Evolutionary conservation across 2,888 invertebrate species (phyloP).

Genomic region (Caenorhabditis sinica): DNA sequence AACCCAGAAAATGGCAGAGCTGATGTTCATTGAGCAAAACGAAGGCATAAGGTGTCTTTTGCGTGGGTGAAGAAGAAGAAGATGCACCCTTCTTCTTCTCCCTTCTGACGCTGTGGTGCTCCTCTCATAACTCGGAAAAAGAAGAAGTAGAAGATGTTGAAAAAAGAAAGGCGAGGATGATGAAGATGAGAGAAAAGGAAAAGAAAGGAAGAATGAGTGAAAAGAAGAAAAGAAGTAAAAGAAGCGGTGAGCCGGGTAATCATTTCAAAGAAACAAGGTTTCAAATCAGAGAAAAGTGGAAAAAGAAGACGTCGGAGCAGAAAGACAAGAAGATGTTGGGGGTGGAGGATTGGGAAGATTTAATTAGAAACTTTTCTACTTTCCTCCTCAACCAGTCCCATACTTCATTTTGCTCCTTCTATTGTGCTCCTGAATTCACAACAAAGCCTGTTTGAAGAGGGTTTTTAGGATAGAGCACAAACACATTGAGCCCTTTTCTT

Average conservation of each 20-base stretch:
- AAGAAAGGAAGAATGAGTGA: slow-evolving; percentile 28
- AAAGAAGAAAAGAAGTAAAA: slow-evolving; percentile 21
- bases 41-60: slow-evolving; percentile 51
- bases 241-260: slow-evolving; percentile 56
- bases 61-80: slow-evolving; percentile 55
- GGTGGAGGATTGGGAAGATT: slow-evolving; percentile 44
- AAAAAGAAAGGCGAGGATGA: slow-evolving; percentile 30
- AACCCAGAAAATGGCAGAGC: slow-evolving; percentile 33
- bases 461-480: slow-evolving; percentile 9
- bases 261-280: slow-evolving; percentile 34
- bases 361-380: slow-evolving; percentile 58
- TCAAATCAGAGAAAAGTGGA: slow-evolving; percentile 37
- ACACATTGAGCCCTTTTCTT: slow-evolving; percentile 20
- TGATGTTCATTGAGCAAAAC: slow-evolving; percentile 57
- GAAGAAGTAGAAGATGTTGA: slow-evolving; percentile 37
- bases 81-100: slow-evolving; percentile 5
- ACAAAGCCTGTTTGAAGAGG: slow-evolving; percentile 38
- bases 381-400: neutral
- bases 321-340: slow-evolving; percentile 12
- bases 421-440: slow-evolving; percentile 15
- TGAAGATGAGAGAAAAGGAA: slow-evolving; percentile 23
- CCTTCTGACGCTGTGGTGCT: slow-evolving; percentile 15
- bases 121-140: slow-evolving; percentile 51
- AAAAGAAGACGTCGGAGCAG: slow-evolving; percentile 7
- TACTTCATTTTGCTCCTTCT: slow-evolving; percentile 12